A percentile compares a stretch with the other conserved stretches of the same genome.
Evolutionary conservation across 2,113 vertebrate genomes (phyloP).

Genomic region (Clinocottus analis): DNA sequence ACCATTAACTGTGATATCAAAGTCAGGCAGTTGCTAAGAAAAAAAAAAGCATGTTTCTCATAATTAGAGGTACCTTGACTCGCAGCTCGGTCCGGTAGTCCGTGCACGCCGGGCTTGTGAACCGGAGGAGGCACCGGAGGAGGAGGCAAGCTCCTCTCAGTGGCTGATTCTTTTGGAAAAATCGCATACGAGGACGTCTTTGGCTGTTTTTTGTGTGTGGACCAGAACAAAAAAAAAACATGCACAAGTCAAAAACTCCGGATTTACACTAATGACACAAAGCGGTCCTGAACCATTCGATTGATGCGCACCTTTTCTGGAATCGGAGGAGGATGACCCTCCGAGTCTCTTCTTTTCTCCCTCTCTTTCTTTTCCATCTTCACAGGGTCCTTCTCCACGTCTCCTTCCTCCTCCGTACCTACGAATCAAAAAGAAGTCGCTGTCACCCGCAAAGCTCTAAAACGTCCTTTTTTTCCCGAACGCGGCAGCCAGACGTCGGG

Average conservation of each 20-base stretch:
- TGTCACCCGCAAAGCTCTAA: not conserved
- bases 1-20: not conserved
- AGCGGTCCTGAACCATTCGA: too few relatives aligned
- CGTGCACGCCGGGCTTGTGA: constrained; percentile 62
- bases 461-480: not conserved
- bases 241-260: not conserved
- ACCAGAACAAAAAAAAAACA: constrained; percentile 3
- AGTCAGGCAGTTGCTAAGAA: not conserved
- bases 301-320: constrained; percentile 77
- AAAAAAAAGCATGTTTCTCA: not conserved
- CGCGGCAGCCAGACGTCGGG: not conserved
- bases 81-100: constrained; percentile 76
- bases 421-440: not conserved
- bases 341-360: constrained; percentile 72
- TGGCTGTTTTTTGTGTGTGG: constrained; percentile 65
- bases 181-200: constrained; percentile 76
- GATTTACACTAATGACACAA: not conserved
- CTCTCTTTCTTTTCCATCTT: constrained; percentile 70
- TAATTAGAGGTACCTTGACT: constrained; percentile 76
- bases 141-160: constrained; percentile 76
- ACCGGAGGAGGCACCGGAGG: constrained; percentile 76
- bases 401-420: constrained; percentile 72
- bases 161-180: constrained; percentile 75
- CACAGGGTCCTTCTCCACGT: constrained; percentile 57
- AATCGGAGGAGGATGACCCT: constrained; percentile 75